Conservation (phyloP, 35 echinoderm and acorn worm genomes). For the Lytechinus pictus region DNA sequence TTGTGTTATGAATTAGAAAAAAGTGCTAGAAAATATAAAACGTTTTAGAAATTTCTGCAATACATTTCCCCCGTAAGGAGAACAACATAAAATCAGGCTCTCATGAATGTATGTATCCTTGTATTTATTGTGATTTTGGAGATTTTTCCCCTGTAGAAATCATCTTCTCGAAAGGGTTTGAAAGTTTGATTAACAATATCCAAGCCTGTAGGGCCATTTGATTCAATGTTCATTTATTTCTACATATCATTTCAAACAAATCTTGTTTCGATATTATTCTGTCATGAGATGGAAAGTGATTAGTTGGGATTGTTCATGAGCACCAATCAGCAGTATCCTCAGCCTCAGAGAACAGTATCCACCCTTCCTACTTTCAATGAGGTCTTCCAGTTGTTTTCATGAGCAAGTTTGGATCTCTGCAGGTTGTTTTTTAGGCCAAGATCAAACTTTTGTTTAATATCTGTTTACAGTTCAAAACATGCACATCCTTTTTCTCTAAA, state of each 20-base stretch:
- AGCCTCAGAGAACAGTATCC: not conserved
- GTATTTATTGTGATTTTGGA: not conserved
- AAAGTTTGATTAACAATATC: not conserved
- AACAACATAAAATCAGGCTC: not conserved
- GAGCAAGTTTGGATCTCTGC: too few species aligned
- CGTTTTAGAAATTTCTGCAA: not conserved
- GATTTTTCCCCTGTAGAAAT: not conserved
- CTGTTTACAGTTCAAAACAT: too few species aligned
- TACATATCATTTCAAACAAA: not conserved
- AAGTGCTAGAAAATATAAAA: not conserved
- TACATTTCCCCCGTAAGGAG: not conserved
- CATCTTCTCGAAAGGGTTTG: not conserved
- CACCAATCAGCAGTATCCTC: not conserved
- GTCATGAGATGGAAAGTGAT: not conserved
- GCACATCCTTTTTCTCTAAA: too few species aligned
- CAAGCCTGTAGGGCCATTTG: not conserved
- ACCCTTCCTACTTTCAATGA: not conserved
- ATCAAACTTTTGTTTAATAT: too few species aligned
- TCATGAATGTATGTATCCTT: not conserved
- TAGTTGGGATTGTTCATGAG: not conserved
- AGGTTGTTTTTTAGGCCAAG: too few species aligned
- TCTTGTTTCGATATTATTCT: not conserved
- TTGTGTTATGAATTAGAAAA: not conserved
- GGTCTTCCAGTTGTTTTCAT: not conserved
- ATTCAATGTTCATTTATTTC: not conserved